These are phyloP conservation scores for Trididemnum miniatum DNA, from an alignment of 23 tunicate genomes.

Conservation along the genomic window DNA sequence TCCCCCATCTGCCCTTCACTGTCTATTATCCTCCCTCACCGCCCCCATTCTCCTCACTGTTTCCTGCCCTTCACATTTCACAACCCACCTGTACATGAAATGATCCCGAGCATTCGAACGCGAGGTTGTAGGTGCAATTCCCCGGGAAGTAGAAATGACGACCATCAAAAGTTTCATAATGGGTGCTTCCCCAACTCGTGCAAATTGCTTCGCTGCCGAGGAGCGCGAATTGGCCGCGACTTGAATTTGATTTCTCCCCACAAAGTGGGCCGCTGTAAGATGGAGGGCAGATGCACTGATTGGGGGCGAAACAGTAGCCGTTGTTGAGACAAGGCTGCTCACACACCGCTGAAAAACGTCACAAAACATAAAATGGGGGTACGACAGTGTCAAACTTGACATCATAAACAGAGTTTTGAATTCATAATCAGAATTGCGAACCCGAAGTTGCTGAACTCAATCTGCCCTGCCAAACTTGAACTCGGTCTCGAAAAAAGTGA, in stretches of 20 bases:
- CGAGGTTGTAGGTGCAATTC: constrained; percentile 52
- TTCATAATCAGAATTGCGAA: too few species aligned
- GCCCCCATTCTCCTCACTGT: too few species aligned
- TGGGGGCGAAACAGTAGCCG: constrained; percentile 45
- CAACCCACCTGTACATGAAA: constrained; percentile 49
- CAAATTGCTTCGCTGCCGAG: constrained; percentile 24
- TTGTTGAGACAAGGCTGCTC: constrained; percentile 39
- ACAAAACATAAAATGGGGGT: too few species aligned
- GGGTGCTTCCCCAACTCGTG: constrained; percentile 25
- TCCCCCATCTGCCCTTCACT: too few species aligned
- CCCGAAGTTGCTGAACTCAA: too few species aligned
- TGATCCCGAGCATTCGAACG: constrained; percentile 30
- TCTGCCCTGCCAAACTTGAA: too few species aligned
- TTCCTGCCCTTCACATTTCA: too few species aligned
- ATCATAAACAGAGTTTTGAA: too few species aligned
- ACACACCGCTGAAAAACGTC: constrained; percentile 49
- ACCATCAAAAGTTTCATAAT: constrained; percentile 59
- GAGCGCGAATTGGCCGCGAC: neutral
- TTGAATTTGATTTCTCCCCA: neutral
- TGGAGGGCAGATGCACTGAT: constrained; percentile 33
- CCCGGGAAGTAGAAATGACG: constrained; percentile 55
- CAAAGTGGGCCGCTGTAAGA: constrained; percentile 45
- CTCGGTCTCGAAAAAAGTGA: too few species aligned
- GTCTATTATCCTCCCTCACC: too few species aligned
- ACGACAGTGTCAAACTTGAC: too few species aligned